Evolutionary conservation across 2,888 invertebrate genomes (phyloP), one percentile per base, ranked within the genome.

Genomic region (Megamerina dolium): DNA sequence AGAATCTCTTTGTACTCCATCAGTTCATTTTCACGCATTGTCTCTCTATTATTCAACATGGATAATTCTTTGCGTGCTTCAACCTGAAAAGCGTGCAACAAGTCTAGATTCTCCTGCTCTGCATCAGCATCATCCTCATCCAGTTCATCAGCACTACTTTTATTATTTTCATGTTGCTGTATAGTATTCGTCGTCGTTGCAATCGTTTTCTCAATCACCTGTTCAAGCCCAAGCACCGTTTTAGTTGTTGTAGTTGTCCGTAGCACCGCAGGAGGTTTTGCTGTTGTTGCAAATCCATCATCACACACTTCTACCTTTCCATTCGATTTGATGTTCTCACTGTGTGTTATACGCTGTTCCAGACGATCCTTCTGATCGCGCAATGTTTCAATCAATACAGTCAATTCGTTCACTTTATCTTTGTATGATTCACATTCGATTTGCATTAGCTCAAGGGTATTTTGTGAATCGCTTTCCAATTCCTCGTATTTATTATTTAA

Each of bases 1-100:
- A 68, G 58, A 35, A 64, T 63, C 45, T 72, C 71, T 54, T 72
- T 72, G 52, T 66, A 70, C 27, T 64, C 56, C 34, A 72, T 63
- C 5, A 72, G 49, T 44, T 72, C 72, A 46, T 72, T 72, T 43
- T 72, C 72, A 51, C 66, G 59, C 29, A 68, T 50, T 19, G 59
- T 56, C 16, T 53, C 53, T 45, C 56, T 59, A 45, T 59, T 68
- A 12, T 70, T 59, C 39, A 60, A 54, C 41, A 51, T 56, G 6
- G 6, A 8, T 17, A 61, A 47, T 34, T 70, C 68, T 21, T 64
- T 59, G 30, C 50, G 39, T 29, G 53, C 51, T 37, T 56, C 47
- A 38, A 50, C 45, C 18, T 58, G 55, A 26, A 58, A 53, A 30
- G 39, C 37, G 9, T 13, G n/a, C 5, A 20, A 21, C 34, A 13